These are phyloP conservation scores for Blastomussa wellsi DNA, from an alignment of 92 coral and sea anemone species.

Conservation along the genomic window DNA sequence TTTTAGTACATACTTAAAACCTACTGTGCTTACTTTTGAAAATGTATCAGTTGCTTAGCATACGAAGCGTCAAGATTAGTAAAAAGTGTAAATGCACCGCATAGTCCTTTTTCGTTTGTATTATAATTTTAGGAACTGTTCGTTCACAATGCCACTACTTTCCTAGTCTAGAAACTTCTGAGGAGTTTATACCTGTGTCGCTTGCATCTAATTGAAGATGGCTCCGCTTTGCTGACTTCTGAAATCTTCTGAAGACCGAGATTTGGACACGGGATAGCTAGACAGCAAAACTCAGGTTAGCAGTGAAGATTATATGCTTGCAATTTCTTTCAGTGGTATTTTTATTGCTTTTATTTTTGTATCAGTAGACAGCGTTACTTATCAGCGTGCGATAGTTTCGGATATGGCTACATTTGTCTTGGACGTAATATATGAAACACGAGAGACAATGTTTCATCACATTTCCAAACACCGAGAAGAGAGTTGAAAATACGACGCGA, in stretches of 20 bases:
- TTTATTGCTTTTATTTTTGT: neutral
- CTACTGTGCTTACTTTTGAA: too few species aligned
- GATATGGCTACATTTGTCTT: too few species aligned
- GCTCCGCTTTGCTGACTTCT: neutral
- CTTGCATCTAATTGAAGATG: slow-evolving; percentile 7
- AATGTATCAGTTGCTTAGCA: too few species aligned
- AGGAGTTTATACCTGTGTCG: neutral
- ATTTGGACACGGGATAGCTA: neutral
- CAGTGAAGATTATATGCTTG: neutral
- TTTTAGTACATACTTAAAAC: too few species aligned
- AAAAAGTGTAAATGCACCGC: too few species aligned
- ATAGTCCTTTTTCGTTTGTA: too few species aligned
- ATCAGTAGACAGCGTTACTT: neutral
- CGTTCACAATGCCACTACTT: neutral
- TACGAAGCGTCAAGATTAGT: too few species aligned
- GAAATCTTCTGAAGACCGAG: neutral
- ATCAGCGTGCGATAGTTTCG: neutral
- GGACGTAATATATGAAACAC: too few species aligned
- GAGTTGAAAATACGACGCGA: too few species aligned
- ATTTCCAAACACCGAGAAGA: too few species aligned
- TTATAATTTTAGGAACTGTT: too few species aligned
- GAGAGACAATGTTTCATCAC: too few species aligned
- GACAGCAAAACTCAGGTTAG: neutral
- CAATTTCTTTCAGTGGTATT: neutral
- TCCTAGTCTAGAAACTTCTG: neutral